phyloP scores from a whole-genome alignment of 2,113 vertebrate species.

The Vombatus ursinus region DNA sequence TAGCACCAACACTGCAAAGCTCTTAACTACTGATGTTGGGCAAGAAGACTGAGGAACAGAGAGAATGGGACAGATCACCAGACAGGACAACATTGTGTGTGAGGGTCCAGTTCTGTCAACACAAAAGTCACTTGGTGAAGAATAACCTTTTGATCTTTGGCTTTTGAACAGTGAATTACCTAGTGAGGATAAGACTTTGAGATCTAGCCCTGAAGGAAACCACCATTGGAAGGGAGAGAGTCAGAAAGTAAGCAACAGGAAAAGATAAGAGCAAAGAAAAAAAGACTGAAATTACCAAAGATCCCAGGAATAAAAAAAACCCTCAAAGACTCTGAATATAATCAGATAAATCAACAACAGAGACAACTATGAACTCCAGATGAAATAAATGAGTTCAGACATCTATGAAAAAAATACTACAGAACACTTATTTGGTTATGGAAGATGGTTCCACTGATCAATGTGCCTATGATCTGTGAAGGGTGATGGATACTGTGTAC shows the following conservation, averaged over 20 bases:
- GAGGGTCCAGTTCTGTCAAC: neutral
- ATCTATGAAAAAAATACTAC: neutral
- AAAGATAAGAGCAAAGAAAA: no score
- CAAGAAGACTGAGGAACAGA: neutral
- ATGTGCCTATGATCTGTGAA: no score
- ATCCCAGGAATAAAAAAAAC: no score
- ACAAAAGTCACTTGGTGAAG: neutral
- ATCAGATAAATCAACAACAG: neutral
- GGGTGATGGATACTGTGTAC: no score
- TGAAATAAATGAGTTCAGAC: neutral
- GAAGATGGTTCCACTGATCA: no score
- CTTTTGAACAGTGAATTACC: neutral
- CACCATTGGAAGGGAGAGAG: neutral
- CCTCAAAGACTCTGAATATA: no score
- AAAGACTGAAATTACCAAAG: no score
- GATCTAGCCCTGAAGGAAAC: neutral
- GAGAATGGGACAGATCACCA: neutral
- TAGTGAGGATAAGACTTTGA: neutral
- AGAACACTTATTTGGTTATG: neutral
- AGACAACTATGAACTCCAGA: neutral
- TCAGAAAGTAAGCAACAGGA: no score
- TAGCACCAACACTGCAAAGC: neutral
- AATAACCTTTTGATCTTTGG: no score
- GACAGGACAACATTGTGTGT: no score
- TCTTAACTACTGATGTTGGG: neutral